Evolutionary conservation across 1,140 invertebrate genomes (phyloP), one percentile per base, ranked within the genome.

Genomic region (Pomacea maculata): DNA sequence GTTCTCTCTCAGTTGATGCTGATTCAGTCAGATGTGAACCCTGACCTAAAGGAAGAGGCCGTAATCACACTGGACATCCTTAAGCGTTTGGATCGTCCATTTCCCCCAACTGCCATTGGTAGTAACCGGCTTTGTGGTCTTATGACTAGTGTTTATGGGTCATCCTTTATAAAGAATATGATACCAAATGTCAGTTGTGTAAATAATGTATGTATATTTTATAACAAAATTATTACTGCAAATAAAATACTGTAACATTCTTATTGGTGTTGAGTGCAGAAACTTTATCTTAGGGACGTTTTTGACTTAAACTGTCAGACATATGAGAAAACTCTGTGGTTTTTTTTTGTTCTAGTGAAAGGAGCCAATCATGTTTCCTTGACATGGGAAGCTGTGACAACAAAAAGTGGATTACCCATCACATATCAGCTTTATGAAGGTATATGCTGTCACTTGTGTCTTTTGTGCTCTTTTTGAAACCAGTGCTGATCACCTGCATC

Each of bases 31-130:
- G 85, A 88, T 52, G 80, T 87, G 19, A 88, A 87, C 80, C 61
- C 80, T 75, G 89, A 90, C 83, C 82, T 90, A 14, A 88, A 87
- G 81, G 89, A 90, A 57, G 89, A 91, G 82, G 88, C 88, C 3
- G 75, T 80, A 29, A 85, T 88, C 25, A 90, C 90, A 61, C 63
- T 90, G 68, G 88, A 89, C 81, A 89, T 91, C 55, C 85, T 91
- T 17, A 90, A 89, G 83, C 82, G 83, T n/a, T 82, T 91, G 57
- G 85, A 86, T 10, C 86, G 87, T 82, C 89, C 90, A 71, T 78
- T 77, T 29, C 80, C 87, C 64, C 89, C 88, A 14, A 63, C 25
- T 45, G 63, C 86, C 21, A 83, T 82, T 84, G 86, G 87, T 87
- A 82, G 15, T 61, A 17, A 61, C 57, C 9, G 57, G 34, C 57